These are phyloP conservation scores for Dynastes hyllus DNA, from an alignment of 2,888 invertebrate genomes.

Conservation along the genomic window DNA sequence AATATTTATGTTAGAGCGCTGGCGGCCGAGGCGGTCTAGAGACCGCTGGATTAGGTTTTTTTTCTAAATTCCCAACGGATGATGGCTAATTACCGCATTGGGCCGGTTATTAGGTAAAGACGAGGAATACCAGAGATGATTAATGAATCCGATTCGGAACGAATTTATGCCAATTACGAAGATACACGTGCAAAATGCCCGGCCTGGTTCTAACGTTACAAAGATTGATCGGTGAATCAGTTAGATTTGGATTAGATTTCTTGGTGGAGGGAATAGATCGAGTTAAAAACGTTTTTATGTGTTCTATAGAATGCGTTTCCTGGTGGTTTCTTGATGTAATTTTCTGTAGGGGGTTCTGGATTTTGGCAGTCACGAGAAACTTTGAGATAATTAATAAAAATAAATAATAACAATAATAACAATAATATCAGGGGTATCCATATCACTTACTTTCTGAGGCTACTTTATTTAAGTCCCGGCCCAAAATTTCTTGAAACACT, in stretches of 20 bases:
- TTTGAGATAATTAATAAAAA: too few relatives aligned
- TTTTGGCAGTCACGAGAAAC: too few relatives aligned
- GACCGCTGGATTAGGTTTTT: constrained; percentile 16
- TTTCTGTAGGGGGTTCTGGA: too few relatives aligned
- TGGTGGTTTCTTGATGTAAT: too few relatives aligned
- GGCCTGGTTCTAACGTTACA: background rate
- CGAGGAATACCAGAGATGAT: constrained; percentile 3
- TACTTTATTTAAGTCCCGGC: too few relatives aligned
- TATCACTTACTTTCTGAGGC: too few relatives aligned
- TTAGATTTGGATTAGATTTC: background rate
- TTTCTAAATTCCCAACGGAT: constrained; percentile 37
- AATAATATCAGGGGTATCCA: too few relatives aligned
- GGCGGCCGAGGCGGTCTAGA: background rate
- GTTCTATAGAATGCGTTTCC: too few relatives aligned
- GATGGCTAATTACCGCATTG: constrained; percentile 7
- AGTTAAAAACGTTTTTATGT: too few relatives aligned
- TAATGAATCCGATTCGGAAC: constrained; percentile 32
- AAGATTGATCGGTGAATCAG: background rate
- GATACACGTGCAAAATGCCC: background rate
- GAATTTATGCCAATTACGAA: constrained; percentile 19
- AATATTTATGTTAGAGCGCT: constrained; percentile 34
- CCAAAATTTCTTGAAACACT: too few relatives aligned
- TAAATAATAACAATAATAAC: too few relatives aligned
- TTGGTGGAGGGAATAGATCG: too few relatives aligned
- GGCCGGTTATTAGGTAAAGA: constrained; percentile 13